Conservation (phyloP, 2,797 vertebrate species). For the Phoebastria nigripes region DNA sequence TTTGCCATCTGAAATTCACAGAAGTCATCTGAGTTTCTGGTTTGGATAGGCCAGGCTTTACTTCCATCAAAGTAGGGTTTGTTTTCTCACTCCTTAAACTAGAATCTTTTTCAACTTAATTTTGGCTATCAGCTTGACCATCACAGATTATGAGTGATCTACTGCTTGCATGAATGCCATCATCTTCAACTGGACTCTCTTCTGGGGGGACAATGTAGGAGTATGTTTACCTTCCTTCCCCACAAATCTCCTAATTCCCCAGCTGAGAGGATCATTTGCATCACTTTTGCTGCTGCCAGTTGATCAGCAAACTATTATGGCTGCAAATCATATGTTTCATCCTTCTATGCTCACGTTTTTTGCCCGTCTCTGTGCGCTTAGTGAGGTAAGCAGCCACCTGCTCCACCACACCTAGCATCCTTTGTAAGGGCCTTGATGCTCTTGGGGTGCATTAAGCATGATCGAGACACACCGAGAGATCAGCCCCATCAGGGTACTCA, state of each 20-base stretch:
- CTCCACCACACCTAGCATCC: neutral
- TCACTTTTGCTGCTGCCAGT: neutral
- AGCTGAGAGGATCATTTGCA: neutral
- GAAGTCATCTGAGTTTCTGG: neutral
- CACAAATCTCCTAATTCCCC: neutral
- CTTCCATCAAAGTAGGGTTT: neutral
- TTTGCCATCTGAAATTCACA: neutral
- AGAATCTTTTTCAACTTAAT: neutral
- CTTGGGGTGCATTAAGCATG: neutral
- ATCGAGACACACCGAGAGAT: neutral
- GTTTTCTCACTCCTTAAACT: neutral
- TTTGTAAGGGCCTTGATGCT: neutral
- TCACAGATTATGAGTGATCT: neutral
- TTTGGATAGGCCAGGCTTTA: neutral
- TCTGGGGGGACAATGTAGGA: neutral
- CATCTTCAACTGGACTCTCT: neutral
- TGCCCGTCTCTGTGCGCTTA: neutral
- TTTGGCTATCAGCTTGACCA: neutral
- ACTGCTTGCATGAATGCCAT: neutral
- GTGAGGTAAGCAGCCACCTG: neutral
- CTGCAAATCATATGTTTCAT: neutral
- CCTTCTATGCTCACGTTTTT: neutral
- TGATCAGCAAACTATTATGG: neutral
- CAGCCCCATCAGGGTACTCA: accelerated
- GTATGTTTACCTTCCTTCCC: neutral